phyloP scores from a whole-genome alignment of 2,888 invertebrate species.

The Hypselothyrea guttata region DNA sequence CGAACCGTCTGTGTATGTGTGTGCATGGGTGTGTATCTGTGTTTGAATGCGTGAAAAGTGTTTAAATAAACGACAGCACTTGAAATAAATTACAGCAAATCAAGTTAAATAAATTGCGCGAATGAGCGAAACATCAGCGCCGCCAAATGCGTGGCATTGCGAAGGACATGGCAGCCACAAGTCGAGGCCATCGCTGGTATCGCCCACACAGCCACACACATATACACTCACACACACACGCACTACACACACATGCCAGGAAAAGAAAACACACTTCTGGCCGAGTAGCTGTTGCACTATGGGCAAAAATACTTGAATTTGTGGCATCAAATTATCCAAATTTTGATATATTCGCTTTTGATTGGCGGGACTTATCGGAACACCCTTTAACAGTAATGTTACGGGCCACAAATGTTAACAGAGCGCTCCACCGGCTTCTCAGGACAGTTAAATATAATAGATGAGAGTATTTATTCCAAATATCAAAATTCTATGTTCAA shows the following conservation, averaged over 20 bases:
- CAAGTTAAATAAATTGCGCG: slow-evolving; percentile 77
- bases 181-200: slow-evolving; percentile 35
- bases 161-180: slow-evolving; percentile 38
- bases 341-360: no score
- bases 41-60: slow-evolving; percentile 47
- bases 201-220: slow-evolving; percentile 16
- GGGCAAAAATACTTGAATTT: no score
- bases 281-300: slow-evolving; percentile 9
- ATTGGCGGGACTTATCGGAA: no score
- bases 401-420: no score
- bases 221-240: slow-evolving; percentile 6
- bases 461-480: no score
- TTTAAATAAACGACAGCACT: slow-evolving; percentile 76
- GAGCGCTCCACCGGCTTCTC: no score
- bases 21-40: slow-evolving; percentile 9
- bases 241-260: neutral
- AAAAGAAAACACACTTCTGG: slow-evolving; percentile 11
- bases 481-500: no score
- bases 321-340: no score
- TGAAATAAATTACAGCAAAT: slow-evolving; percentile 79
- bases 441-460: no score
- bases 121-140: slow-evolving; percentile 62
- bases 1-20: slow-evolving; percentile 5
- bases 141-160: slow-evolving; percentile 38
- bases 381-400: no score